A percentile compares a stretch with the other conserved stretches of the same genome.
Evolutionary conservation across 1,140 invertebrate species (phyloP).

Genomic region (Tetraneura akinire): DNA sequence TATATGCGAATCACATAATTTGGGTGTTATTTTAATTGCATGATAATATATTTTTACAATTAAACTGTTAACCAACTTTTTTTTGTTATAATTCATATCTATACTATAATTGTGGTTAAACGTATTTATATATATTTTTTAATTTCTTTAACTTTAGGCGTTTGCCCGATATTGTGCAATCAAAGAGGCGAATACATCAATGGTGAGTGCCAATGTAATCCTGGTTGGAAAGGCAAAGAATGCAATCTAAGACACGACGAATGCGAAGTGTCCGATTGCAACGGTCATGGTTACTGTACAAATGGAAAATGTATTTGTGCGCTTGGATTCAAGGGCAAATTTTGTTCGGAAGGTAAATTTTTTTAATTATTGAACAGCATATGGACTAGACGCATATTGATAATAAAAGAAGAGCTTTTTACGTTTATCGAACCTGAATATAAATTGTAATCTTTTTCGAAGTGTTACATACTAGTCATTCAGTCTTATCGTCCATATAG

Average conservation of each 20-base stretch:
- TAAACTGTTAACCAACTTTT: too few species aligned
- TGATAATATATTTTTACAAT: not conserved
- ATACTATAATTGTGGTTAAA: too few species aligned
- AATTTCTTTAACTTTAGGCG: conserved; percentile 65
- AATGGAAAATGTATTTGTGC: conserved; percentile 94
- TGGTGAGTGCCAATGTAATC: conserved; percentile 93
- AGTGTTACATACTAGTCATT: too few species aligned
- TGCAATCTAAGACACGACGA: conserved; percentile 91
- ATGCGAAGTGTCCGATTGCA: conserved; percentile 92
- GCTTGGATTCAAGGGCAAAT: conserved; percentile 88
- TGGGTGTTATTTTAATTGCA: not conserved
- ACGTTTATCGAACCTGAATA: too few species aligned
- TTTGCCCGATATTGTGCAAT: conserved; percentile 93
- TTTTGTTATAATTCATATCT: too few species aligned
- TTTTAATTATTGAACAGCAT: not conserved
- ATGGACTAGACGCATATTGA: too few species aligned
- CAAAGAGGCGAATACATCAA: conserved; percentile 95
- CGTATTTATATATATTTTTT: not conserved
- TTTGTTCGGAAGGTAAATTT: conserved; percentile 79
- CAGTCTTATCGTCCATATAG: too few species aligned
- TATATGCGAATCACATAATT: not conserved
- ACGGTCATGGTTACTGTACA: conserved; percentile 90
- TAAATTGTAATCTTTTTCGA: too few species aligned
- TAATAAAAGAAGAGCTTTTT: too few species aligned
- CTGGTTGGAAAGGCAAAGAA: conserved; percentile 95